Evolutionary conservation across 2,797 vertebrate genomes (phyloP).

Genomic region (Cottoperca gobio): DNA sequence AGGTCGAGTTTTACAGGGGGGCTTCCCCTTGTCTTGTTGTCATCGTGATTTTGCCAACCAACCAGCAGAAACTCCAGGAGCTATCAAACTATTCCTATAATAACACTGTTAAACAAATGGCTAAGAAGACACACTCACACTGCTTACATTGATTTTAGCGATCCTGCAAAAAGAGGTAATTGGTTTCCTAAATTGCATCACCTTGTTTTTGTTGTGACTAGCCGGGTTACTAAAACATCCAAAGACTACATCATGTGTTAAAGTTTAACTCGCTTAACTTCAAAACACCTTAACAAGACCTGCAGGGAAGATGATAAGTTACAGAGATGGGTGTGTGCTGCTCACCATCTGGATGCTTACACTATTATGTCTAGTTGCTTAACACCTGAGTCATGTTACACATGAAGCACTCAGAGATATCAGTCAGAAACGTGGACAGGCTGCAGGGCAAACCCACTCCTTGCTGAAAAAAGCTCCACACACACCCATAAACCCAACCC

Average conservation of each 20-base stretch:
- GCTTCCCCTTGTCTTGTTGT: no score
- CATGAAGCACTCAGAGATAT: conserved; percentile 9
- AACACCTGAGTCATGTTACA: conserved; percentile 42
- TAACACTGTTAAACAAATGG: not conserved
- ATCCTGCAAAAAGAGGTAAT: not conserved
- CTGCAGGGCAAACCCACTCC: conserved; percentile 45
- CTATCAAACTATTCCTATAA: not conserved
- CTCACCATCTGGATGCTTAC: conserved; percentile 7
- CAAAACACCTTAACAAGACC: conserved; percentile 2
- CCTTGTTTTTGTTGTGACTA: conserved; percentile 1
- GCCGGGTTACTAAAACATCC: conserved; percentile 2
- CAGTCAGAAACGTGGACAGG: conserved; percentile 27
- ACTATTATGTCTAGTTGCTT: conserved; percentile 10
- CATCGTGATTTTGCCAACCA: not conserved
- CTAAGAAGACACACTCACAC: not conserved
- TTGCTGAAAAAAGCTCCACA: conserved; percentile 21
- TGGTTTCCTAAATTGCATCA: not conserved
- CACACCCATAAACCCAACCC: conserved; percentile 37
- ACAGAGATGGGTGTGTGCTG: conserved; percentile 13
- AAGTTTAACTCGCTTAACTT: not conserved
- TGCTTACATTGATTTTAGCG: not conserved
- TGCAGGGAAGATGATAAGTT: conserved; percentile 3
- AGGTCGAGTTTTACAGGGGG: no score
- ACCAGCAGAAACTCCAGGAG: not conserved
- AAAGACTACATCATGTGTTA: not conserved